A percentile compares a stretch with the other conserved stretches of the same genome.
Evolutionary conservation across 2,888 invertebrate species (phyloP).

Genomic region (Dicroscelio sp.): DNA sequence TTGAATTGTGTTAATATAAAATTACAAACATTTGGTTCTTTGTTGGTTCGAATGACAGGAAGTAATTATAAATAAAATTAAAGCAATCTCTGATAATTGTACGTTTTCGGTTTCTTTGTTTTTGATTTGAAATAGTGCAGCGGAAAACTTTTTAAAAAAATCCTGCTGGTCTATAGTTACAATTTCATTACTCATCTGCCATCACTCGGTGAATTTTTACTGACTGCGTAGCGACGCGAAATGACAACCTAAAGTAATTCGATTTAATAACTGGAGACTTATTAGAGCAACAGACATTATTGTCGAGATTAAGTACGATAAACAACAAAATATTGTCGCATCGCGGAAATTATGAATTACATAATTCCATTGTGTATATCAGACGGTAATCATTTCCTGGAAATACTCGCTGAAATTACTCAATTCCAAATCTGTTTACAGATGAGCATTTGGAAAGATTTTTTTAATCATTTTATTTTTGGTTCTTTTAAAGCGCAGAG

Average conservation of each 20-base stretch:
- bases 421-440: conserved; percentile 57
- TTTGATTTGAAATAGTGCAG: conserved; percentile 1
- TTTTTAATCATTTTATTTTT: conserved; percentile 1
- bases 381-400: conserved; percentile 80
- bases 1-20: not conserved
- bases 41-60: not conserved
- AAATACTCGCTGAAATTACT: conserved; percentile 71
- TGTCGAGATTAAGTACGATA: conserved; percentile 47
- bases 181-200: conserved; percentile 16
- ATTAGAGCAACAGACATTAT: conserved; percentile 50
- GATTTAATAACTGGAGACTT: conserved; percentile 23
- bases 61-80: not conserved
- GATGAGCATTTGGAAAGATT: conserved; percentile 28
- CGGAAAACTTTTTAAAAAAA: conserved; percentile 10
- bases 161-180: not conserved
- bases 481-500: not conserved
- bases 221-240: too few relatives aligned
- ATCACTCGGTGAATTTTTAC: too few relatives aligned
- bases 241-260: conserved; percentile 49
- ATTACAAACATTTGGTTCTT: too few relatives aligned
- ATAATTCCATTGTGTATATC: conserved; percentile 77
- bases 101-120: not conserved
- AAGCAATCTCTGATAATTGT: not conserved
- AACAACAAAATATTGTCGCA: conserved; percentile 77
- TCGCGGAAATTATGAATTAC: conserved; percentile 80